Percentiles rank a stretch among this genome's conserved stretches.
Conservation (phyloP, 2,113 vertebrate species). For the Callionymus lyra region DNA sequence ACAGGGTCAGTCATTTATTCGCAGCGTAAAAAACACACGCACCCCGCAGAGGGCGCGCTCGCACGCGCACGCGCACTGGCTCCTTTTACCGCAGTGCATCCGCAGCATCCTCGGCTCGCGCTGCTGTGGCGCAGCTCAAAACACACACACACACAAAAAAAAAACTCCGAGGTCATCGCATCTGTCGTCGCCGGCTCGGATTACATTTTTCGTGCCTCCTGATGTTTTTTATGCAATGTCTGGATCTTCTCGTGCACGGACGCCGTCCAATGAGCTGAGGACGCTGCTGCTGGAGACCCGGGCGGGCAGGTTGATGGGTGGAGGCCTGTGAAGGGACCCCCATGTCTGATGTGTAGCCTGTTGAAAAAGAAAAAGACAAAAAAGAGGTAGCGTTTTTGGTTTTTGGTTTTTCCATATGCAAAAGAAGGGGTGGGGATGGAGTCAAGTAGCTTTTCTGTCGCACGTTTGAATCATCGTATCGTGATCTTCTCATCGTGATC, state of each 20-base stretch:
- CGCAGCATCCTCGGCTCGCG: slow-evolving; percentile 30
- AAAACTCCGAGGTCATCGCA: too few relatives aligned
- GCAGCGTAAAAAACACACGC: background rate
- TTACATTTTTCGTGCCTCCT: background rate
- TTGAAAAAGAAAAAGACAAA: too few relatives aligned
- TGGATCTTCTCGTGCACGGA: slow-evolving; percentile 21
- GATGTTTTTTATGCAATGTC: slow-evolving; percentile 23
- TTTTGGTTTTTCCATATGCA: too few relatives aligned
- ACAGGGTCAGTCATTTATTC: too few relatives aligned
- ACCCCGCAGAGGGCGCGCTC: too few relatives aligned
- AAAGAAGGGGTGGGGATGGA: slow-evolving; percentile 3
- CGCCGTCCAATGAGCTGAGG: slow-evolving; percentile 29
- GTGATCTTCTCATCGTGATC: slow-evolving; percentile 22
- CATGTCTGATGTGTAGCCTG: slow-evolving; percentile 14
- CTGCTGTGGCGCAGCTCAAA: slow-evolving; percentile 22
- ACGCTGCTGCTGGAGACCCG: slow-evolving; percentile 12
- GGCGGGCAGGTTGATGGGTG: background rate
- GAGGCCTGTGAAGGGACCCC: slow-evolving; percentile 25
- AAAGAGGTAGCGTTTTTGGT: slow-evolving; percentile 23
- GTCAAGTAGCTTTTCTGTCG: slow-evolving; percentile 26
- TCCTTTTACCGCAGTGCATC: slow-evolving; percentile 68
- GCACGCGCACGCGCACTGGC: slow-evolving; percentile 1
- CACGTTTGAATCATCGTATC: slow-evolving; percentile 19
- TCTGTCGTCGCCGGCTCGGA: too few relatives aligned
- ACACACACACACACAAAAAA: too few relatives aligned